Evolutionary conservation across 2,797 vertebrate genomes (phyloP), one percentile per base, ranked within the genome.

Genomic region (Micropoecilia bifurca): DNA sequence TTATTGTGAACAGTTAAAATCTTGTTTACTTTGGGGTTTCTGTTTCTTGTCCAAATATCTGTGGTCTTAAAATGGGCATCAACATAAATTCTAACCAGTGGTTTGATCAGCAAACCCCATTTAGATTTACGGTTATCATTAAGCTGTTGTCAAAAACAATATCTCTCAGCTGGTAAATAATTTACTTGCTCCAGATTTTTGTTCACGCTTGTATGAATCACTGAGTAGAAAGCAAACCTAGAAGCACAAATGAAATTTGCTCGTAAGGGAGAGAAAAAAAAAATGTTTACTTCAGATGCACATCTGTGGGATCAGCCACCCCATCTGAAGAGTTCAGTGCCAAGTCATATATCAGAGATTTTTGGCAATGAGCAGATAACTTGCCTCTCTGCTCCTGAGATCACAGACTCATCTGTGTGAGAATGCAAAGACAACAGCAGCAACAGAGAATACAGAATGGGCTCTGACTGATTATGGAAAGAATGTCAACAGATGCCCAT

Each of bases 351-450:
- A 81, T 82, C 20, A 69, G 73, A 45, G 9, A 6, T 61, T 83
- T 82, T 80, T 88, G 90, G 84, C 80, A 78, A 72, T 66, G 43
- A 80, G 73, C 46, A 83, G 63, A 77, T 73, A 69, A 88, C 71
- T 84, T 75, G 76, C 71, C 76, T 78, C 85, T 77, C 78, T 69
- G 86, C 85, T 57, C 73, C 78, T 86, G 76, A 59, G 16, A 77
- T 77, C 61, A 48, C 79, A 41, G 36, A 41, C 39, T 81, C 33
- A 80, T 83, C 73, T 78, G 59, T 48, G n/a, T 30, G 74, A 80
- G 33, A 47, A 22, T 16, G 39, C 13, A 71, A 47, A 75, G 57
- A 63, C 48, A 45, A 57, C 39, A 78, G 78, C 61, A 45, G 61
- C 33, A 43, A 9, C 39, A 2, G 78, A 76, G 74, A 46, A n/a